Evolutionary conservation across 1,140 invertebrate species (phyloP).

Genomic region (Meloidogyne floridensis): DNA sequence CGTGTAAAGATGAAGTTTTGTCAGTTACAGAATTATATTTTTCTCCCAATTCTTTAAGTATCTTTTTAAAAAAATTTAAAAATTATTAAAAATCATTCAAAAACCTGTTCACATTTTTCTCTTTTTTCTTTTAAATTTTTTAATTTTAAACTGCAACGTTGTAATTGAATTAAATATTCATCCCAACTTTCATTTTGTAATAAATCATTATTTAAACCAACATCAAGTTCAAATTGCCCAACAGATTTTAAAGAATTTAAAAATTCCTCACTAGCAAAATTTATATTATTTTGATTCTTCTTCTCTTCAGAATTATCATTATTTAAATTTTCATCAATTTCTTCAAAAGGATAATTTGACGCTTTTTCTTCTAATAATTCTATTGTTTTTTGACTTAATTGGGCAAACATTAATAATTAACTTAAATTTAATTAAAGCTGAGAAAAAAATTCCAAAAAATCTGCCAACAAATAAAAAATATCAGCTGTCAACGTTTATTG

Average conservation of each 20-base stretch:
- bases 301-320: not conserved
- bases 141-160: slow-evolving; percentile 8
- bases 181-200: slow-evolving; percentile 6
- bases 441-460: no score
- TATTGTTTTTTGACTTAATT: slow-evolving; percentile 29
- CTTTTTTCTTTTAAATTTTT: slow-evolving; percentile 30
- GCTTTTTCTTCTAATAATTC: slow-evolving; percentile 27
- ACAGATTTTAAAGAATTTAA: slow-evolving; percentile 2
- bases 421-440: not conserved
- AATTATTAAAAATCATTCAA: not conserved
- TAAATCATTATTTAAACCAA: slow-evolving; percentile 1
- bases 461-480: no score
- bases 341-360: slow-evolving; percentile 30
- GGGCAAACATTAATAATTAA: slow-evolving; percentile 12
- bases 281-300: not conserved
- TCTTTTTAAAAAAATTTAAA: not conserved
- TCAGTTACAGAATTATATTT: slow-evolving; percentile 59
- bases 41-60: slow-evolving; percentile 45
- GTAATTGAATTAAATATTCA: slow-evolving; percentile 22
- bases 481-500: no score
- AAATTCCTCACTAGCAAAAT: not conserved
- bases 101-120: slow-evolving; percentile 36
- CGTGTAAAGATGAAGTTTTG: slow-evolving; percentile 60
- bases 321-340: slow-evolving; percentile 15
- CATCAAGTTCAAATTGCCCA: not conserved